Base-by-base conservation (phyloP, 1,140 invertebrate genomes). In the Danaus plexippus region DNA sequence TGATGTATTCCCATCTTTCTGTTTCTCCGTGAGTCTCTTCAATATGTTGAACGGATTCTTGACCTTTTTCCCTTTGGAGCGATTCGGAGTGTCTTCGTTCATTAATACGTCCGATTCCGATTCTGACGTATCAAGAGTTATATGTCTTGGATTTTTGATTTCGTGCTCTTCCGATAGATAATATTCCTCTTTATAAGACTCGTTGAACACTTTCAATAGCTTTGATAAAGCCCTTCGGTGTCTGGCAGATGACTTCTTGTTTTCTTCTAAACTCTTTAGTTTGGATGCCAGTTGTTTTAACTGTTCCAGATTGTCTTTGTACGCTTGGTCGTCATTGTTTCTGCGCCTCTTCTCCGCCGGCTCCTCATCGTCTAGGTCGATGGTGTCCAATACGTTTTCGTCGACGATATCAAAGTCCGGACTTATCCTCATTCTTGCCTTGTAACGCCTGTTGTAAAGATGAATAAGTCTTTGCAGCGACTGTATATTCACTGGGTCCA, bases 21-120 rank as follows among this genome's bases (percentile, higher is more conserved):
- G 56, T 57, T 61, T 73, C 45, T 78, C 73, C 41, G 77, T 73
- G 13, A 75, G 51, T 41, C 64, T 66, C 57, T 80, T 84, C 7
- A 86, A 47, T 12, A 83, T 70, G 47, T 76, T 78, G 54, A 83
- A 86, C 0, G 83, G 80, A 64, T 86, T 86, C 50, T 66, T 73
- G 42, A 86, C 52, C 51, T 78, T 79, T 56, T 77, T 84, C 22
- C 69, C 52, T 40, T 58, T 67, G 8, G 22, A 58, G 6, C 32
- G 12, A 56, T 57, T 53, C 56, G 59, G 11, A 41, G 11, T 43
- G 43, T 69, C 64, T 42, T 75, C 68, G 18, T 57, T 45, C 12
- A 55, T 42, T 53, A 15, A 49, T 10, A 18, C 40, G 8, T 3
- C 52, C 56, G 69, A 73, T 58, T 79, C 79, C 7, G 79, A 80